Evolutionary conservation across 2,113 vertebrate species (phyloP).

Genomic region (Seriola aureovittata): DNA sequence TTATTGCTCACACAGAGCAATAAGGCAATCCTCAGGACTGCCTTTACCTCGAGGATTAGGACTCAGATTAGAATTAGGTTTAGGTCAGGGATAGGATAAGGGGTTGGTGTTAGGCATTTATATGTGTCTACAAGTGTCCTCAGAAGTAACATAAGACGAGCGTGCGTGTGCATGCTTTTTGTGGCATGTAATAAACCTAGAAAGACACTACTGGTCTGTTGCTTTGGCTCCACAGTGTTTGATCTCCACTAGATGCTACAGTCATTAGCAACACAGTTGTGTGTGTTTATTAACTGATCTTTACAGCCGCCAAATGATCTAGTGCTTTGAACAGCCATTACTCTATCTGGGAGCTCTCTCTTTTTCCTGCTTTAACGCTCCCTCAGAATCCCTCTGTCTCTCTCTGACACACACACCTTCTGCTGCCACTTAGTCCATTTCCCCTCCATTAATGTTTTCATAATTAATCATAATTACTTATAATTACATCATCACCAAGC

Average conservation of each 20-base stretch:
- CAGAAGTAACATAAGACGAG: too few species aligned
- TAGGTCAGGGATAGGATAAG: too few species aligned
- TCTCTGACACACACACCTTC: slow-evolving; percentile 15
- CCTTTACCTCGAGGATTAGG: slow-evolving; percentile 18
- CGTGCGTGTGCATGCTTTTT: slow-evolving; percentile 18
- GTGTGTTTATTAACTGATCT: slow-evolving; percentile 38
- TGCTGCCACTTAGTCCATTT: slow-evolving; percentile 46
- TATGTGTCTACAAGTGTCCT: too few species aligned
- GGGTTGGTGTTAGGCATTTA: too few species aligned
- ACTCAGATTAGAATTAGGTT: too few species aligned
- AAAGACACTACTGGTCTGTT: slow-evolving; percentile 52
- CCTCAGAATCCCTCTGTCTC: slow-evolving; percentile 16
- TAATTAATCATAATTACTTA: slow-evolving; percentile 65
- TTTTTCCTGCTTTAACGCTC: neutral
- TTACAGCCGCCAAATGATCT: slow-evolving; percentile 45
- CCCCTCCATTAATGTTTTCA: slow-evolving; percentile 47
- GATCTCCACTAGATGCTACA: slow-evolving; percentile 54
- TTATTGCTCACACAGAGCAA: slow-evolving; percentile 41
- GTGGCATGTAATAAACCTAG: slow-evolving; percentile 53
- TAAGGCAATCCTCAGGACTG: slow-evolving; percentile 14
- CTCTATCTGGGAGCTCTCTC: slow-evolving; percentile 2
- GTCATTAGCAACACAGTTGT: slow-evolving; percentile 49
- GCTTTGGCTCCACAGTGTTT: slow-evolving; percentile 57
- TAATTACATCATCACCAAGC: slow-evolving; percentile 55
- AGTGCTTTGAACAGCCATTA: slow-evolving; percentile 36